These are phyloP conservation scores for Drosophila sproati DNA, from an alignment of 1,140 invertebrate species.

Conservation along the genomic window DNA sequence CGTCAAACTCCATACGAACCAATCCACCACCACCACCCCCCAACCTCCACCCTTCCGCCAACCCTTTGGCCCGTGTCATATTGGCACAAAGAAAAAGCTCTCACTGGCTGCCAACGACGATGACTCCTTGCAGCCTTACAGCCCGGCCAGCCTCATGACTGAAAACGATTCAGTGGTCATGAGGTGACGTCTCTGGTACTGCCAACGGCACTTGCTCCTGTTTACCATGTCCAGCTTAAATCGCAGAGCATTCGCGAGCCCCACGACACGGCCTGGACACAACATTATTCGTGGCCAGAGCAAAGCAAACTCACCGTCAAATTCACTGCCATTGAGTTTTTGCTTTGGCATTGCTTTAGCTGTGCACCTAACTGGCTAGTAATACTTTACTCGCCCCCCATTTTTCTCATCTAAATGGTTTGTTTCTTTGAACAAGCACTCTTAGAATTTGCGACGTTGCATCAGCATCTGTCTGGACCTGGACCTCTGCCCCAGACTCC, in stretches of 20 bases:
- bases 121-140: constrained; percentile 36
- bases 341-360: constrained; percentile 21
- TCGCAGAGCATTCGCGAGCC: constrained; percentile 58
- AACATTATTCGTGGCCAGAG: constrained; percentile 53
- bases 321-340: constrained; percentile 45
- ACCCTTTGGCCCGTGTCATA: constrained; percentile 42
- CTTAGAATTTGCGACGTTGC: constrained; percentile 60
- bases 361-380: background rate
- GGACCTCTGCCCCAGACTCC: constrained; percentile 22
- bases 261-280: constrained; percentile 10
- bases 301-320: constrained; percentile 58
- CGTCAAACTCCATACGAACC: constrained; percentile 30
- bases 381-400: background rate
- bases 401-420: background rate
- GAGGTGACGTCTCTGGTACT: constrained; percentile 28
- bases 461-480: constrained; percentile 57
- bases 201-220: constrained; percentile 56
- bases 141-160: constrained; percentile 18
- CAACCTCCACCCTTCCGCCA: constrained; percentile 1
- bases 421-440: constrained; percentile 68
- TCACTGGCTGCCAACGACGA: constrained; percentile 57
- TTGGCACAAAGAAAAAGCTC: constrained; percentile 73
- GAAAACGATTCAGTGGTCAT: constrained; percentile 39
- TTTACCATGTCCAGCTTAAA: constrained; percentile 68
- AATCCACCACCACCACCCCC: background rate